Evolutionary conservation across 2,797 vertebrate species (phyloP), one percentile per base, ranked within the genome.

Genomic region (Diplodus sargus): DNA sequence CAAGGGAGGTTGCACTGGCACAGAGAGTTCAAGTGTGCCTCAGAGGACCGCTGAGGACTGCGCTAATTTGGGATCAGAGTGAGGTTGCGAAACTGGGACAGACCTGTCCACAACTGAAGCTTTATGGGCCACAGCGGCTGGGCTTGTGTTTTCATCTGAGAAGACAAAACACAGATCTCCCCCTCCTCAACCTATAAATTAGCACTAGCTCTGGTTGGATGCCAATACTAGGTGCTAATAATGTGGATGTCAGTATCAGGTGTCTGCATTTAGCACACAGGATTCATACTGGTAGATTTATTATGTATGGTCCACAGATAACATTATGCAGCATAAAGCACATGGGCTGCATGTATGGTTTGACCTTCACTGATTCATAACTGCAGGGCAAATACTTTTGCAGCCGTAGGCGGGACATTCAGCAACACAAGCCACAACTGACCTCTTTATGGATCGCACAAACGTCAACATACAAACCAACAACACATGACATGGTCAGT

Each of bases 61-160:
- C 17, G 61, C 87, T 91, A 70, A 91, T 79, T 91, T 86, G 45
- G 65, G 81, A 79, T 39, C 71, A 71, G 53, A 49, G 13, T 47
- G n/a, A 17, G 51, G 45, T 42, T 79, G 79, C 78, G 73, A 76
- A 89, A 83, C 76, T 67, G 63, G 61, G 63, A 68, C 71, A 62
- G 54, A 82, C 75, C 56, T 62, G 70, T 74, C 54, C 22, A 39
- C 47, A 74, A 61, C 71, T 71, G 6, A 76, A 65, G 11, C 16
- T 77, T 67, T 49, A 70, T 28, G 51, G 16, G 58, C 16, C 28
- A 70, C 51, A 23, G 43, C 20, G 51, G 9, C 43, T 68, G 62
- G 13, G 17, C 30, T 39, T 62, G 23, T 34, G 18, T 60, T 70
- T 64, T 52, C 68, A 39, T 51, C 18, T 42, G 43, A 57, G 53